These are phyloP conservation scores for Mustelus asterias DNA, from an alignment of 2,113 vertebrate species.

Conservation along the genomic window DNA sequence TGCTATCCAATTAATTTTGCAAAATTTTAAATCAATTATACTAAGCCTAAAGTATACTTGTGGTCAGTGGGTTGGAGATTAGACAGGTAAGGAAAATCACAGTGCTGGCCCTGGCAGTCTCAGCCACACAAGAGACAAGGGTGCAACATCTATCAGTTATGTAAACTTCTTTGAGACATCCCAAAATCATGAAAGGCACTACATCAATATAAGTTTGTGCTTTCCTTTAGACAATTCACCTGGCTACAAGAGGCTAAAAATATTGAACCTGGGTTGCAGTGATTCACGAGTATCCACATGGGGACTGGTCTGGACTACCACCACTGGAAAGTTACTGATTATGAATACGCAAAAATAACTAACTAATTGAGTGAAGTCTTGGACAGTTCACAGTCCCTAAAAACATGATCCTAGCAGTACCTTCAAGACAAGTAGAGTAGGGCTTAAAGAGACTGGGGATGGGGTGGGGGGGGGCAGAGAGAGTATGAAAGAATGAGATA, in stretches of 20 bases:
- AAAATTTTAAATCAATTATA: not conserved
- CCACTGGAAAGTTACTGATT: not conserved
- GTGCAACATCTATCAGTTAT: not conserved
- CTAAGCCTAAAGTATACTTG: not conserved
- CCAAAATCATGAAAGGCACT: not conserved
- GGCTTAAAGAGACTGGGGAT: not conserved
- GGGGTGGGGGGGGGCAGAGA: not conserved
- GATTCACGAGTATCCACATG: not conserved
- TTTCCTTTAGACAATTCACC: not conserved
- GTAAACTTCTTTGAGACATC: not conserved
- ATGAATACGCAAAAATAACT: not conserved
- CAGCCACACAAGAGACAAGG: not conserved
- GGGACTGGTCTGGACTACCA: not conserved
- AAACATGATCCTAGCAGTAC: not conserved
- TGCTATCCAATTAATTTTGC: not conserved
- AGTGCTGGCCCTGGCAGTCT: not conserved
- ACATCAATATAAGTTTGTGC: not conserved
- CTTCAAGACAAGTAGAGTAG: not conserved
- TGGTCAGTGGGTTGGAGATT: not conserved
- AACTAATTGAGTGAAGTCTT: not conserved
- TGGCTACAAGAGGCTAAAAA: not conserved
- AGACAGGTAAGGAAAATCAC: not conserved
- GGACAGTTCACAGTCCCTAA: not conserved
- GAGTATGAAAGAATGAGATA: no score
- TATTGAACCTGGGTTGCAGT: not conserved